Base-by-base conservation (phyloP, 1,140 invertebrate genomes). In the Acromyrmex heyeri region DNA sequence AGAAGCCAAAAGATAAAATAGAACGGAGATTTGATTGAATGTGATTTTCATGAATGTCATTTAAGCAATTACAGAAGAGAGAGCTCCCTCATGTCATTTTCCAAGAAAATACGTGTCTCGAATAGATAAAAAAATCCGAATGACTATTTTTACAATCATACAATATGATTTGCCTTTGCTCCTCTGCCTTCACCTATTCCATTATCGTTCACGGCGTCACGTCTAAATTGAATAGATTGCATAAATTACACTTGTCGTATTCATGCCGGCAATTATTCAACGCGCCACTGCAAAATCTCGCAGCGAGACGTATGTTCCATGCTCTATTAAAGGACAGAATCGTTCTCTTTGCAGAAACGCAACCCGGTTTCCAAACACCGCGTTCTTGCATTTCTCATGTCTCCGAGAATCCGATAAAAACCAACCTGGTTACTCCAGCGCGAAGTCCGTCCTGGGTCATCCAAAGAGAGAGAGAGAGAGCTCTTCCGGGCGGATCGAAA, bases 391-490 rank as follows among this genome's bases (percentile, higher is more conserved):
- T 8, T 38, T 59, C 53, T 34, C 30, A 34, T 65, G 0, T 44
- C 21, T 48, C 34, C 21, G 18, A 18, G 67, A 73, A 82, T 59
- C 38, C 8, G 21, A 16, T 82, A 73, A 82, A 82, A 82, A 82
- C 67, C 79, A 82, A 82, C 79, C 79, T 82, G 79, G 55, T 82
- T 50, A 65, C 67, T 59, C 38, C 67, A 59, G 53, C 53, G 53
- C 78, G 44, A 21, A 44, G 53, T 82, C 53, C 78, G 65, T 82
- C 50, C 78, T 82, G 67, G 79, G 79, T 82, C 79, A 82, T 73
- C 79, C 79, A 48, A 34, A 24, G n/a, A 4, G n/a, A 12, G 48
- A 4, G n/a, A 12, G 65, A n/a, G 48, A 57, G 24, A 82, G 65
- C 59, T 72, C 50, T 83, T 61, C 69, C 34, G 48, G 50, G 78